These are phyloP conservation scores for Sula dactylatra DNA, from an alignment of 2,113 vertebrate species.

Conservation along the genomic window DNA sequence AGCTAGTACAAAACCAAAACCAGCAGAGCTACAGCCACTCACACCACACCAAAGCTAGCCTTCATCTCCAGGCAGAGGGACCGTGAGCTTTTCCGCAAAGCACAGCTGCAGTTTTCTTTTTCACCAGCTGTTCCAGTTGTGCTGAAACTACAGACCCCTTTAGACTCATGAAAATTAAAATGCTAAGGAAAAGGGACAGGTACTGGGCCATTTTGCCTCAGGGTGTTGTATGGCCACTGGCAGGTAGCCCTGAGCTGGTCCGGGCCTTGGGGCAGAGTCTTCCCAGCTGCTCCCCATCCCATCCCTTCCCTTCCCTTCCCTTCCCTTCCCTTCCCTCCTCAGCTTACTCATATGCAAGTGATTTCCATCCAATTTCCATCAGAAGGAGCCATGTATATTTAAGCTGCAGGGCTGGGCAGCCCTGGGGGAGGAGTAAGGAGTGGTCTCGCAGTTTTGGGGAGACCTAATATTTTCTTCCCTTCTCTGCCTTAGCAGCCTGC, in stretches of 20 bases:
- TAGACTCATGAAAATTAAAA: not conserved
- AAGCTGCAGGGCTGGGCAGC: not conserved
- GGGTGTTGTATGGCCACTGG: not conserved
- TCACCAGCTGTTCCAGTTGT: fast-evolving
- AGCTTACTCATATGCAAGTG: not conserved
- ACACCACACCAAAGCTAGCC: not conserved
- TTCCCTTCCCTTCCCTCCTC: not conserved
- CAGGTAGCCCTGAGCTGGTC: not conserved
- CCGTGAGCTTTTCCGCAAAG: not conserved
- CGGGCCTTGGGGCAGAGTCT: fast-evolving
- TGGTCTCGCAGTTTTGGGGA: fast-evolving
- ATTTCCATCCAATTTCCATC: not conserved
- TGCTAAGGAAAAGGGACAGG: not conserved
- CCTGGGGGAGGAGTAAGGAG: fast-evolving
- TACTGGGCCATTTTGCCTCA: not conserved
- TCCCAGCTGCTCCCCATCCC: no score
- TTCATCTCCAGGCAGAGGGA: not conserved
- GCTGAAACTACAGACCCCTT: not conserved
- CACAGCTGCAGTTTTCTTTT: not conserved
- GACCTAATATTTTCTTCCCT: fast-evolving
- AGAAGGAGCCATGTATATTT: not conserved
- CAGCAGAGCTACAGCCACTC: not conserved
- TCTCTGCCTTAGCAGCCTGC: not conserved
- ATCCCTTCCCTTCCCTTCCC: not conserved
- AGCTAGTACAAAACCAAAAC: not conserved